Conservation (phyloP, 2,797 vertebrate genomes). For the Rallus crepitans region DNA sequence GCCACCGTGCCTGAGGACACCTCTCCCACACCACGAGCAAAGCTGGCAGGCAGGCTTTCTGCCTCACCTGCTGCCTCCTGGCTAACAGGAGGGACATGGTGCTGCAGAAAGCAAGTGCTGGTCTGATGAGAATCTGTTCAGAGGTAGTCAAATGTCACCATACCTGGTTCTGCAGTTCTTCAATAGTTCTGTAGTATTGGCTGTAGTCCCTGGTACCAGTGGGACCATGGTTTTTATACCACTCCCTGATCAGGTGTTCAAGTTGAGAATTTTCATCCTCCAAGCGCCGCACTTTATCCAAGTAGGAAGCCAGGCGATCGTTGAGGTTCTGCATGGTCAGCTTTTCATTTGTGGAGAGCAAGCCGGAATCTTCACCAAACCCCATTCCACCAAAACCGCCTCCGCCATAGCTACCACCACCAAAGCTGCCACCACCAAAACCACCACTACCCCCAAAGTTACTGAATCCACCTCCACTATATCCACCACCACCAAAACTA, state of each 20-base stretch:
- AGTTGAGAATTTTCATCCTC: constrained; percentile 86
- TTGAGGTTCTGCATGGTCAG: constrained; percentile 97
- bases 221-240: constrained; percentile 86
- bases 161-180: constrained; percentile 92
- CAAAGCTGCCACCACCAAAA: not conserved
- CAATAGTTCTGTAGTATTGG: constrained; percentile 81
- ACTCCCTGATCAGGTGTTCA: constrained; percentile 89
- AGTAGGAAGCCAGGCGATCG: constrained; percentile 90
- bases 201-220: constrained; percentile 82
- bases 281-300: constrained; percentile 90
- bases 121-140: not conserved
- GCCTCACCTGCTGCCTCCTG: not conserved
- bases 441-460: not conserved
- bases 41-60: not conserved
- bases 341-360: constrained; percentile 87
- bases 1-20: fast-evolving
- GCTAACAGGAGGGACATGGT: not conserved
- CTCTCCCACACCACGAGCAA: no score
- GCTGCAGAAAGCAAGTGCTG: not conserved
- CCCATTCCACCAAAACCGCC: constrained; percentile 61
- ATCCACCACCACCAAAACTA: constrained; percentile 17
- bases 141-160: not conserved
- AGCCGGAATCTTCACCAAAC: constrained; percentile 56
- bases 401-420: constrained; percentile 58
- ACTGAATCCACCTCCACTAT: constrained; percentile 44